Conservation (phyloP, 2,888 invertebrate species). For the Ophion obscuratus region DNA sequence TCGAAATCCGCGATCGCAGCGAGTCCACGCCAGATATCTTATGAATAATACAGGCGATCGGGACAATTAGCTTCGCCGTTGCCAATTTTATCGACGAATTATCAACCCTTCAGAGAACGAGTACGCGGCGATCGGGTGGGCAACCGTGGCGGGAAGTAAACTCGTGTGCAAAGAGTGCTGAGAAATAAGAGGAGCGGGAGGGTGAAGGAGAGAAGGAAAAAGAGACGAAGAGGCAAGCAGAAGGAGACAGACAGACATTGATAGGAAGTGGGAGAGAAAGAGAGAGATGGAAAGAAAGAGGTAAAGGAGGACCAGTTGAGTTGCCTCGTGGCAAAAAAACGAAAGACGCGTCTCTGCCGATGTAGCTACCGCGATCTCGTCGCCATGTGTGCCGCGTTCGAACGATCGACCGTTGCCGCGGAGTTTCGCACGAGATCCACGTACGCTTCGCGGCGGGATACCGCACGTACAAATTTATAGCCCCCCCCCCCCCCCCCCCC, state of each 20-base stretch:
- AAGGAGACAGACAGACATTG: neutral
- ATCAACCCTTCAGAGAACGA: conserved; percentile 82
- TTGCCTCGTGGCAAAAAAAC: conserved; percentile 54
- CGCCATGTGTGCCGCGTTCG: conserved; percentile 63
- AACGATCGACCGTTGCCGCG: conserved; percentile 66
- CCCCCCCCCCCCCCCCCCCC: conserved; percentile 3
- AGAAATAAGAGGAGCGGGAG: neutral
- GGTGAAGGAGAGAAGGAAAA: conserved; percentile 14
- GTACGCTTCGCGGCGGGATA: conserved; percentile 65
- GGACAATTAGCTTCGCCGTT: conserved; percentile 82
- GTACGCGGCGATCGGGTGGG: conserved; percentile 67
- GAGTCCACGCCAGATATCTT: conserved; percentile 65
- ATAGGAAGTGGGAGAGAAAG: neutral
- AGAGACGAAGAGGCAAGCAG: neutral
- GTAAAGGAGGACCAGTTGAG: conserved; percentile 38
- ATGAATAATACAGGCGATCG: conserved; percentile 82
- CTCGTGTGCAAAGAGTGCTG: conserved; percentile 10
- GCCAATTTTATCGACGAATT: conserved; percentile 84
- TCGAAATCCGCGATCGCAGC: conserved; percentile 11
- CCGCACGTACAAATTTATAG: conserved; percentile 67
- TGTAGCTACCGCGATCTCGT: conserved; percentile 67
- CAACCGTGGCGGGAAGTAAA: neutral
- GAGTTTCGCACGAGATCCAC: conserved; percentile 67
- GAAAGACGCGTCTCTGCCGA: conserved; percentile 56
- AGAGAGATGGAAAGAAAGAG: neutral